These are phyloP conservation scores for Quadroppia sp. DNA, from an alignment of 2,888 invertebrate genomes.

Conservation along the genomic window DNA sequence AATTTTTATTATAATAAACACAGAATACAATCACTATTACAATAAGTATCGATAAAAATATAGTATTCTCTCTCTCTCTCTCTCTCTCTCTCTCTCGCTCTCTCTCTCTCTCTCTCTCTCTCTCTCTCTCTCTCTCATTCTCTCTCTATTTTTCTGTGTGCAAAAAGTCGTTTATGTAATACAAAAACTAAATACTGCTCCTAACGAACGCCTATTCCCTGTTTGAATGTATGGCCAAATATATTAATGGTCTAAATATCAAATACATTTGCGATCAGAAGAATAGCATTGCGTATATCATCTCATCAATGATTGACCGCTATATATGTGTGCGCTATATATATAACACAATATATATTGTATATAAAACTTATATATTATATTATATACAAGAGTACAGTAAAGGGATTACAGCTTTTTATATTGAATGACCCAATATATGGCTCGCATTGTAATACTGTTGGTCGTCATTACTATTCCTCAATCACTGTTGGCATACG, in stretches of 20 bases:
- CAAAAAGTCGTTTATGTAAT: slow-evolving; percentile 12
- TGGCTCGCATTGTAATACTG: slow-evolving; percentile 32
- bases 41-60: too few species aligned
- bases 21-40: too few species aligned
- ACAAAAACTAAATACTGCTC: background rate
- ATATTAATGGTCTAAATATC: slow-evolving; percentile 26
- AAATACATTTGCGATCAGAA: slow-evolving; percentile 7
- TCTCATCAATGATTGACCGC: slow-evolving; percentile 34
- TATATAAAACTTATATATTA: slow-evolving; percentile 13
- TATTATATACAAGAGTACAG: slow-evolving; percentile 5
- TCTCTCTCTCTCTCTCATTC: too few species aligned
- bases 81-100: too few species aligned
- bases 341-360: slow-evolving; percentile 18
- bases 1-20: background rate
- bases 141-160: background rate
- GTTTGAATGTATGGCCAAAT: slow-evolving; percentile 28
- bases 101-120: too few species aligned
- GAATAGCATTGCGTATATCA: background rate
- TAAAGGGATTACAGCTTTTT: slow-evolving; percentile 37
- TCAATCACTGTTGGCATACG: slow-evolving; percentile 16
- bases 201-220: slow-evolving; percentile 22
- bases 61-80: too few species aligned
- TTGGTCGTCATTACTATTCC: slow-evolving; percentile 28
- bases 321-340: too few species aligned
- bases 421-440: slow-evolving; percentile 37